These are phyloP conservation scores for Onthophagus taurus DNA, from an alignment of 1,140 invertebrate species.

Conservation along the genomic window DNA sequence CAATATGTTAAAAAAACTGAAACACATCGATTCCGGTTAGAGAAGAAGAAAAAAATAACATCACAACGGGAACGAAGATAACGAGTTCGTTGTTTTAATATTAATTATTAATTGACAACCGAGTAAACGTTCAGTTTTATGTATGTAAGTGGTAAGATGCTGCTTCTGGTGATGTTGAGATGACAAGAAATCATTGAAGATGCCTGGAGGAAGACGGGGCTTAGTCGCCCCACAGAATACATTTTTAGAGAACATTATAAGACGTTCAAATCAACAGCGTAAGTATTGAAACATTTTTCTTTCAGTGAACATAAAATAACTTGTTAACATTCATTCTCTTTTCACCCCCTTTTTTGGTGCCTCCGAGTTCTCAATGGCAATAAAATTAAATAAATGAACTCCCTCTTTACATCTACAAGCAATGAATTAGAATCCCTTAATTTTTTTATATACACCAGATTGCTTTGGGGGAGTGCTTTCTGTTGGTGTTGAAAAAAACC, in stretches of 20 bases:
- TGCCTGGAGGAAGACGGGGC: conserved; percentile 92
- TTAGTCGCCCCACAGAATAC: conserved; percentile 99
- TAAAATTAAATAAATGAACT: no score
- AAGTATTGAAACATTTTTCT: conserved; percentile 54
- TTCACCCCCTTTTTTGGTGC: no score
- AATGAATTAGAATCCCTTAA: no score
- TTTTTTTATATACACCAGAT: no score
- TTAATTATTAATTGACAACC: neutral
- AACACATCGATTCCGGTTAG: conserved; percentile 19
- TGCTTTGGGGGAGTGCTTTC: no score
- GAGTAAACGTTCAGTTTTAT: neutral
- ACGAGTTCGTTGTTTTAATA: conserved; percentile 1
- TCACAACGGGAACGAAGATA: neutral
- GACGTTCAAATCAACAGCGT: conserved; percentile 96
- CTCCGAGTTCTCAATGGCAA: no score
- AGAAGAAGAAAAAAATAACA: neutral
- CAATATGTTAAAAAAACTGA: conserved; percentile 20
- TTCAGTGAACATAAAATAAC: neutral
- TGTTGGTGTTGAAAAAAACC: no score
- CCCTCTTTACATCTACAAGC: no score
- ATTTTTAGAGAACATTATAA: conserved; percentile 98
- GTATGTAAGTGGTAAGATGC: neutral
- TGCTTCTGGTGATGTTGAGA: conserved; percentile 4
- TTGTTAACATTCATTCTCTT: no score
- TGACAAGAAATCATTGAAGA: conserved; percentile 33